Base-by-base conservation (phyloP, 2,797 vertebrate species). In the Crax fasciolata region DNA sequence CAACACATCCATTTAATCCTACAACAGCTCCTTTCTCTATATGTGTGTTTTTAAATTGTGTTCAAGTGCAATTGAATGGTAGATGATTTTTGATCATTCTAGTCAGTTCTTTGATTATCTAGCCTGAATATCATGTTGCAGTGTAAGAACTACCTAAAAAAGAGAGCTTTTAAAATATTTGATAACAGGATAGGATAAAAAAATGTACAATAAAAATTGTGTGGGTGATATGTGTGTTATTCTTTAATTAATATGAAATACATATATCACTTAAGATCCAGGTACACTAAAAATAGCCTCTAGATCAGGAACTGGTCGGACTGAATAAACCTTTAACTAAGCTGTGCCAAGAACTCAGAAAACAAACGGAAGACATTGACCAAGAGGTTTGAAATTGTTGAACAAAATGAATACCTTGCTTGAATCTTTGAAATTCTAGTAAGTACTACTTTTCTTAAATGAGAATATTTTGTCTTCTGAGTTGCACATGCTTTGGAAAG, bases 11-110 rank as follows among this genome's bases (percentile, higher is more conserved):
- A 9, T 76, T 63, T 91, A 90, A 63, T 54, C 9, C 21, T 28
- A 10, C 1, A 9, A 3, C 25, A 41, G 13, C 10, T 86, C 8
- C 16, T 89, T 88, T 51, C 66, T 6, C 5, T 1, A 0, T 44
- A 12, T 6, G 11, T 6, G 1, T 81, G 38, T 20, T 52, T 65
- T 66, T 30, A 19, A 58, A 27, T 38, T 24, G 1, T 30, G 4
- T 55, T 4, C 5, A 35, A 27, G 18, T 38, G 4, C 3, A 72
- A 5, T n/a, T 52, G 41, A 41, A 39, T 46, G 9, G 9, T 57
- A 35, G 10, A 21, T 21, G 13, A 1, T 30, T 13, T 27, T 25
- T 21, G 5, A 2, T 67, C 44, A 54, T 65, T 68, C 1, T 11
- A 41, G 4, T 16, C 68, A 48, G 3, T 59, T 74, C 10, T 72